phyloP scores from a whole-genome alignment of 2,797 vertebrate genomes.

The Epinephelus awoara region DNA sequence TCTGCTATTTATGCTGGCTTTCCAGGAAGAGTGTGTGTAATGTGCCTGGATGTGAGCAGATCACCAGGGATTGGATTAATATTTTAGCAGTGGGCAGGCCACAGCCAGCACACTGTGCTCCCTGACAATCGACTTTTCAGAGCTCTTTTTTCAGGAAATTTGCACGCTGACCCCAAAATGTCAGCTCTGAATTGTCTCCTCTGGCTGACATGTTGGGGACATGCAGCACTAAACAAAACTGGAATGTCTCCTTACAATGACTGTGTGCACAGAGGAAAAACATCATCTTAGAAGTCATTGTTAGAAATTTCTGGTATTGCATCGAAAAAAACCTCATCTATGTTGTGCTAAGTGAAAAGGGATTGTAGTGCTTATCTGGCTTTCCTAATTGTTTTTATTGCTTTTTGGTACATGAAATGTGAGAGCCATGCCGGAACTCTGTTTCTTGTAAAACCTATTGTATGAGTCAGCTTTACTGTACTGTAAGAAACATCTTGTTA shows the following conservation, averaged over 20 bases:
- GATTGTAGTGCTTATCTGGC: not conserved
- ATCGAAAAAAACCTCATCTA: not conserved
- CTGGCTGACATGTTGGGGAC: conserved; percentile 26
- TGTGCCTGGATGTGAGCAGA: conserved; percentile 27
- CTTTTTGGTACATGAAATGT: not conserved
- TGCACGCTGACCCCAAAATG: conserved; percentile 52
- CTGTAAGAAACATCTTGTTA: not conserved
- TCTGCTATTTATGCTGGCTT: conserved; percentile 9
- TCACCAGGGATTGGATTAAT: conserved; percentile 49
- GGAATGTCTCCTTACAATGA: not conserved
- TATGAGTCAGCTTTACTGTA: not conserved
- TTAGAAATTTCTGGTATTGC: not conserved
- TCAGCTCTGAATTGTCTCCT: conserved; percentile 33
- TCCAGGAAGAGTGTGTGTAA: conserved; percentile 41
- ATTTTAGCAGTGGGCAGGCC: conserved; percentile 33
- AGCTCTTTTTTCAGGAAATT: conserved; percentile 25
- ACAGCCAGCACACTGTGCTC: conserved; percentile 28
- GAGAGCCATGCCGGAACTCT: not conserved
- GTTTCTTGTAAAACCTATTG: not conserved
- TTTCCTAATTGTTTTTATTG: not conserved
- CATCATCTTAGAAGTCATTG: not conserved
- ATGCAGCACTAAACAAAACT: conserved; percentile 25
- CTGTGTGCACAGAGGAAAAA: not conserved
- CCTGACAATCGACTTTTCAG: conserved; percentile 25
- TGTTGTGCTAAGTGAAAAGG: not conserved